Percentiles rank a stretch among this genome's conserved stretches.
Evolutionary conservation across 2,113 vertebrate genomes (phyloP).

Genomic region (Atrichornis clamosus): DNA sequence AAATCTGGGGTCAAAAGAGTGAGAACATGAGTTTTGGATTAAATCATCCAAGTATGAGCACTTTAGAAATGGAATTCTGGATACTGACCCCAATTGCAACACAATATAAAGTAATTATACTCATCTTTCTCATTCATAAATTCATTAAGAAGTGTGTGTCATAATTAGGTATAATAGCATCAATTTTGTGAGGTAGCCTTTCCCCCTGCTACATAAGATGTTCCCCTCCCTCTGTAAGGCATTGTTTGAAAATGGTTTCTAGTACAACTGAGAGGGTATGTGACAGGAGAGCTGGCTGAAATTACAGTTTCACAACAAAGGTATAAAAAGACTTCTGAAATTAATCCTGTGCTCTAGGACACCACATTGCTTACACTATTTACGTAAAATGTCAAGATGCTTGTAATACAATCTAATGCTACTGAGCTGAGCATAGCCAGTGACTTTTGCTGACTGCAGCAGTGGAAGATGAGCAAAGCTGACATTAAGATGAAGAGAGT

Average conservation of each 20-base stretch:
- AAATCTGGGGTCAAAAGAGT: neutral
- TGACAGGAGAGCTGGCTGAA: neutral
- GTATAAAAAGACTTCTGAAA: neutral
- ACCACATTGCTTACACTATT: neutral
- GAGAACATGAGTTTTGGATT: neutral
- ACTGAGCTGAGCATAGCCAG: neutral
- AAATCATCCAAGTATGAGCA: neutral
- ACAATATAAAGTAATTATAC: neutral
- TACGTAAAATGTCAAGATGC: neutral
- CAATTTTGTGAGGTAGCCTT: neutral
- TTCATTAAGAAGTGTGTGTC: accelerated
- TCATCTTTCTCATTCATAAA: neutral
- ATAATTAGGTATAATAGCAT: neutral
- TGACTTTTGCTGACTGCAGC: neutral
- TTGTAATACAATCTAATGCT: constrained; percentile 1
- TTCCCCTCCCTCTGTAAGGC: neutral
- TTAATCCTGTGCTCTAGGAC: neutral
- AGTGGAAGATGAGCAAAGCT: neutral
- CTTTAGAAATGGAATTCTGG: neutral
- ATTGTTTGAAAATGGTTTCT: neutral
- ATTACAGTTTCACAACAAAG: neutral
- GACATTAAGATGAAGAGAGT: neutral
- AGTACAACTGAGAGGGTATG: neutral
- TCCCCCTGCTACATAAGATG: neutral
- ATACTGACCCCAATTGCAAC: neutral